Evolutionary conservation across 2,888 invertebrate genomes (phyloP).

Genomic region (Clistopyga incitator): DNA sequence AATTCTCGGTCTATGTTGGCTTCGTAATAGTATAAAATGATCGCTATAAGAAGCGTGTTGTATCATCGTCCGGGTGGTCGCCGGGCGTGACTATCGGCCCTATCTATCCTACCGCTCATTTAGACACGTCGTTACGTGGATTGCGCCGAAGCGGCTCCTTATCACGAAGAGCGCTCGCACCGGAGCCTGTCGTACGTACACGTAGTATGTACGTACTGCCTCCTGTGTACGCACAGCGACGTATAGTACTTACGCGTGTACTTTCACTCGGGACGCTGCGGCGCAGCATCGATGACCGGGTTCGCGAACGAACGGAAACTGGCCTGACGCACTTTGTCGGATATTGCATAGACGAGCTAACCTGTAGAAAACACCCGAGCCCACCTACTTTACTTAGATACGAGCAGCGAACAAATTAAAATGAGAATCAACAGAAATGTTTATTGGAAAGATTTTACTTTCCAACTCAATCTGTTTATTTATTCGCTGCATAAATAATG

Average conservation of each 20-base stretch:
- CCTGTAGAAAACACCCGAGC: conserved; percentile 20
- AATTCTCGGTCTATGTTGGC: conserved; percentile 24
- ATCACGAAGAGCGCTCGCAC: conserved; percentile 62
- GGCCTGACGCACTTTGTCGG: conserved; percentile 49
- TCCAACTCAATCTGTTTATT: neutral
- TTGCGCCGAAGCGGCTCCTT: conserved; percentile 73
- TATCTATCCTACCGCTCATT: conserved; percentile 76
- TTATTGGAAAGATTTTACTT: neutral
- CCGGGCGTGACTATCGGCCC: conserved; percentile 80
- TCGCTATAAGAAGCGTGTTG: conserved; percentile 75
- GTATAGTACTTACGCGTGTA: conserved; percentile 60
- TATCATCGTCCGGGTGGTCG: conserved; percentile 78
- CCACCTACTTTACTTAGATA: neutral
- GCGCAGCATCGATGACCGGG: conserved; percentile 77
- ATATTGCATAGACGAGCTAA: conserved; percentile 55
- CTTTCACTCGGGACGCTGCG: conserved; percentile 78
- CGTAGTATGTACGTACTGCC: conserved; percentile 25
- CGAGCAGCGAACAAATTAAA: neutral
- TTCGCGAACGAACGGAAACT: conserved; percentile 73
- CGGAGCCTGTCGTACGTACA: conserved; percentile 24
- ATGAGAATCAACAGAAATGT: neutral
- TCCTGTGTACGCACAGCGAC: conserved; percentile 15
- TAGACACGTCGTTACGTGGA: conserved; percentile 73
- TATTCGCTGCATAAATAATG: too few relatives aligned
- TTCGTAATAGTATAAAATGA: conserved; percentile 68